Evolutionary conservation across 2,888 invertebrate species (phyloP).

Genomic region (Phania funesta): DNA sequence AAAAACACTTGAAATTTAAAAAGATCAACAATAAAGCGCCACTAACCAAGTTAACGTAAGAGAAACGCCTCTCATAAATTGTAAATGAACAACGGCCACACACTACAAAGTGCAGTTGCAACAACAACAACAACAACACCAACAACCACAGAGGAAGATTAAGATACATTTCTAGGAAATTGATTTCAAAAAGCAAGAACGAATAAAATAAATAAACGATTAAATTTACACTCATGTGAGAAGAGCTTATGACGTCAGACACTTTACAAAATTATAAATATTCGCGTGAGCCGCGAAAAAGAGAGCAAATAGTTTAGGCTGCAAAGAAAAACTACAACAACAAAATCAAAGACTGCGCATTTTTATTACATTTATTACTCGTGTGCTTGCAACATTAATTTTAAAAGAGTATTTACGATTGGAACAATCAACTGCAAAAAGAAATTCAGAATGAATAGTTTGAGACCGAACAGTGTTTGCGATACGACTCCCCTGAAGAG

Average conservation of each 20-base stretch:
- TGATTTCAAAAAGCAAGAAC: constrained; percentile 26
- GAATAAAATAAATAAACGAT: background rate
- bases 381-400: background rate
- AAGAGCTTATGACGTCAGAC: constrained; percentile 36
- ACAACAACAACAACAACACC: background rate
- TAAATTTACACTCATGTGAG: constrained; percentile 5
- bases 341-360: background rate
- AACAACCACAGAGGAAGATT: background rate
- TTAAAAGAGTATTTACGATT: constrained; percentile 1
- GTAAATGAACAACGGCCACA: constrained; percentile 28
- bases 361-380: background rate
- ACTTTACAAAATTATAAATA: constrained; percentile 3
- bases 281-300: background rate
- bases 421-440: background rate
- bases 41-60: constrained; percentile 40
- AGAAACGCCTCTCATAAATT: constrained; percentile 54
- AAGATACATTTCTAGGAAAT: constrained; percentile 40
- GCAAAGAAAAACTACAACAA: constrained; percentile 15
- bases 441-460: constrained; percentile 61
- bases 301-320: constrained; percentile 3
- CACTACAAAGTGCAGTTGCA: background rate
- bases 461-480: constrained; percentile 74
- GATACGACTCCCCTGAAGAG: constrained; percentile 76
- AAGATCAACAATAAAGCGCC: constrained; percentile 54
- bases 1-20: constrained; percentile 45